phyloP scores from a whole-genome alignment of 2,888 invertebrate species.

The Scelioninae gen. 1 region DNA sequence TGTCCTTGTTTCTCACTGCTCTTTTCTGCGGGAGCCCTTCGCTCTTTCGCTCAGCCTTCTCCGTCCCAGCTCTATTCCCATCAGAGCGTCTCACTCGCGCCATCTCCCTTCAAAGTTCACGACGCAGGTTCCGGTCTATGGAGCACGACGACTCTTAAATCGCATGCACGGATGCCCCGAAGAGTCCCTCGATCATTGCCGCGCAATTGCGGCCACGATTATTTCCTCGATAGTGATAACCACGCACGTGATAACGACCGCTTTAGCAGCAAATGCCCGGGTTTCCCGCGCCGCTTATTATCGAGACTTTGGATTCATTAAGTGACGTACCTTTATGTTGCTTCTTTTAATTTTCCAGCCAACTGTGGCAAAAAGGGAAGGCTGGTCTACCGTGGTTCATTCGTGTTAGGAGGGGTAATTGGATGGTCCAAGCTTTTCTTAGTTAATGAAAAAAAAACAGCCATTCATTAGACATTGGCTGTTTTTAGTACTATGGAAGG shows the following conservation, averaged over 20 bases:
- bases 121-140: conserved; percentile 74
- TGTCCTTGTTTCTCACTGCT: no score
- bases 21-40: no score
- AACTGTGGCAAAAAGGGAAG: neutral
- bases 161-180: conserved; percentile 73
- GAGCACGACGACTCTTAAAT: conserved; percentile 75
- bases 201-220: conserved; percentile 66
- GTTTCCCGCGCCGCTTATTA: conserved; percentile 38
- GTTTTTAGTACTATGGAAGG: no score
- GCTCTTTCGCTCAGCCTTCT: conserved; percentile 1
- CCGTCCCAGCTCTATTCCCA: conserved; percentile 9
- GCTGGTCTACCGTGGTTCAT: no score
- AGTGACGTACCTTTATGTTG: conserved; percentile 13
- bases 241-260: conserved; percentile 67
- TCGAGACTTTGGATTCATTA: conserved; percentile 45
- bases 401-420: no score
- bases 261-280: conserved; percentile 8
- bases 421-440: no score
- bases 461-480: no score
- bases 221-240: conserved; percentile 67
- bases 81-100: conserved; percentile 15
- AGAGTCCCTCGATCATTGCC: conserved; percentile 73
- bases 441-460: no score
- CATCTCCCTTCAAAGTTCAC: conserved; percentile 68
- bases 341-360: conserved; percentile 20